Conservation (phyloP, 2,797 vertebrate genomes). For the Dendrocincla tyrannina region DNA sequence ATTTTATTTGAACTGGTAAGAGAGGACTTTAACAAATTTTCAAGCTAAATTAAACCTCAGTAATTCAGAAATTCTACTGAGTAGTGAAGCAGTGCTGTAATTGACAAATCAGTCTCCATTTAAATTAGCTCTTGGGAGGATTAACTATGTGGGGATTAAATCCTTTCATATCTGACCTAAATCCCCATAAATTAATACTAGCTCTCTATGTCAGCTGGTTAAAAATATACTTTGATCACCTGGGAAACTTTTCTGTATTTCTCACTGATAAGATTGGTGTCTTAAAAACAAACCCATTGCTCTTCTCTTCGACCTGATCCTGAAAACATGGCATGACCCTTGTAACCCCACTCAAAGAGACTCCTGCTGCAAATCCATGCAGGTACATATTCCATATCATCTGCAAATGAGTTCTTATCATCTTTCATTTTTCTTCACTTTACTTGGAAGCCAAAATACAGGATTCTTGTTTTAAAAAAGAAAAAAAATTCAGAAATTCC, state of each 20-base stretch:
- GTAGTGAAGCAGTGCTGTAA: constrained; percentile 15
- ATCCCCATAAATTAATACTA: neutral
- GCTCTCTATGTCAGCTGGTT: neutral
- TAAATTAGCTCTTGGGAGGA: constrained; percentile 42
- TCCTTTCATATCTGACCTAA: constrained; percentile 56
- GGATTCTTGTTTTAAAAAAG: neutral
- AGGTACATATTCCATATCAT: neutral
- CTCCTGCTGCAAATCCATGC: neutral
- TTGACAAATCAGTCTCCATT: constrained; percentile 37
- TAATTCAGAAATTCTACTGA: constrained; percentile 19
- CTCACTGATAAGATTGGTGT: neutral
- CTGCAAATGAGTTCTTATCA: neutral
- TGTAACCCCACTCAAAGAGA: neutral
- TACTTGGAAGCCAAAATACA: neutral
- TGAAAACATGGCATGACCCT: neutral
- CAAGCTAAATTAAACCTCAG: constrained; percentile 41
- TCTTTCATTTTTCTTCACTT: neutral
- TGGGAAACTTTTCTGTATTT: constrained; percentile 10
- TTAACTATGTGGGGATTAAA: constrained; percentile 47
- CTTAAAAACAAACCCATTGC: neutral
- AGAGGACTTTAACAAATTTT: constrained; percentile 41
- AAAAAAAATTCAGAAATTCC: neutral
- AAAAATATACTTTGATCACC: constrained; percentile 40
- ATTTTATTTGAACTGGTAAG: neutral
- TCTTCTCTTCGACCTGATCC: neutral